A percentile compares a stretch with the other conserved stretches of the same genome.
Conservation (phyloP, 1,140 invertebrate genomes). For the Hesperophylax magnus region DNA sequence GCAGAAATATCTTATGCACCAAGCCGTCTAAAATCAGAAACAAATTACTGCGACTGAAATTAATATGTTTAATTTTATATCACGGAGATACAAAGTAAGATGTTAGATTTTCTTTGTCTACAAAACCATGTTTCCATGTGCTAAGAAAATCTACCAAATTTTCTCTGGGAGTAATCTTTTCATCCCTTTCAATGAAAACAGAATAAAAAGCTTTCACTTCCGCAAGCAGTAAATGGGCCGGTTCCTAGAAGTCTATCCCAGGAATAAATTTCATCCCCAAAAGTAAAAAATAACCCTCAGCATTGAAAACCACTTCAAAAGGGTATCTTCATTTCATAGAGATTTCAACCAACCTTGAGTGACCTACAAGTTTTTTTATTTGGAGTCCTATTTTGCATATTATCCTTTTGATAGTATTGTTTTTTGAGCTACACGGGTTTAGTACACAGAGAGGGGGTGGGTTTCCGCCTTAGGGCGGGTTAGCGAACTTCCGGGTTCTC, state of each 20-base stretch:
- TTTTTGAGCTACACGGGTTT: not conserved
- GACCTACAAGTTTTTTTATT: no score
- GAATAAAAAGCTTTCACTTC: slow-evolving; percentile 7
- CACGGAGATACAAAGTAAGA: no score
- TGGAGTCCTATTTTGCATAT: not conserved
- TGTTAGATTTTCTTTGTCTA: not conserved
- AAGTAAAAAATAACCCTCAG: not conserved
- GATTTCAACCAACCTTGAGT: no score
- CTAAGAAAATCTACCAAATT: slow-evolving; percentile 4
- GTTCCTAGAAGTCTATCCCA: not conserved
- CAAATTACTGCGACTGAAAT: no score
- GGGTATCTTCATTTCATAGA: no score
- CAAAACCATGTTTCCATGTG: not conserved
- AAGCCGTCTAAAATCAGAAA: no score
- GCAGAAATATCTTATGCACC: no score
- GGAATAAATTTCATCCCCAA: slow-evolving; percentile 5
- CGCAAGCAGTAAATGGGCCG: not conserved
- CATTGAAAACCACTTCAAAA: no score
- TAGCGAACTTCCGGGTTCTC: slow-evolving; percentile 14
- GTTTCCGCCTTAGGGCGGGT: slow-evolving; percentile 12
- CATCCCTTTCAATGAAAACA: slow-evolving; percentile 18
- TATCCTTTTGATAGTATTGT: not conserved
- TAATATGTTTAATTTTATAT: no score
- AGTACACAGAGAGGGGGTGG: not conserved
- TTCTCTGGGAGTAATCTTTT: not conserved